Evolutionary conservation across 1,140 invertebrate genomes (phyloP).

Genomic region (Eulimnadia texana): DNA sequence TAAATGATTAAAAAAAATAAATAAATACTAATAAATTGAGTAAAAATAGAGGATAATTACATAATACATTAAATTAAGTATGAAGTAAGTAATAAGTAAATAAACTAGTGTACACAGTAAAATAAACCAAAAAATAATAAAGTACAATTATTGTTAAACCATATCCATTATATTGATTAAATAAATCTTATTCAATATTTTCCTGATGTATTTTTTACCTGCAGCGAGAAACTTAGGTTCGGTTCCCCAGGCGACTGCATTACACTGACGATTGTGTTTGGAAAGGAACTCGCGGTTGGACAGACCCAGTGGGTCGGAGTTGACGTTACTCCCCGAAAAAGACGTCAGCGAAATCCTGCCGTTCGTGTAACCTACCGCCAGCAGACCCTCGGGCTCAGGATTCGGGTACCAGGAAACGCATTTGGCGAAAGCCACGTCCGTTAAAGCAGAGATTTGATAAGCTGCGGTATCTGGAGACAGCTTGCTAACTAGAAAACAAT

Average conservation of each 20-base stretch:
- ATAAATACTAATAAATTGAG: too few species aligned
- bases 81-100: too few species aligned
- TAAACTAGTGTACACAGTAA: too few species aligned
- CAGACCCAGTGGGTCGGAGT: constrained; percentile 42
- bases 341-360: constrained; percentile 67
- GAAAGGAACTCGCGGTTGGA: constrained; percentile 52
- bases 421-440: constrained; percentile 50
- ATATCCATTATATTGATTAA: too few species aligned
- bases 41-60: too few species aligned
- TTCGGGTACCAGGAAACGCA: constrained; percentile 64
- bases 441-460: constrained; percentile 47
- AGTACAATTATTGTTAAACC: too few species aligned
- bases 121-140: too few species aligned
- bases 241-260: constrained; percentile 74
- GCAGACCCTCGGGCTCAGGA: constrained; percentile 46
- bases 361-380: constrained; percentile 71
- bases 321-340: constrained; percentile 52
- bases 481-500: constrained; percentile 39
- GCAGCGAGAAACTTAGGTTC: constrained; percentile 66
- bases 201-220: constrained; percentile 58
- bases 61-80: too few species aligned
- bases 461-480: constrained; percentile 49
- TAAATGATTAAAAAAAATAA: too few species aligned
- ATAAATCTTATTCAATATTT: too few species aligned
- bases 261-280: constrained; percentile 65